These are phyloP conservation scores for Melanostigma gelatinosum DNA, from an alignment of 2,113 vertebrate genomes.

Conservation along the genomic window DNA sequence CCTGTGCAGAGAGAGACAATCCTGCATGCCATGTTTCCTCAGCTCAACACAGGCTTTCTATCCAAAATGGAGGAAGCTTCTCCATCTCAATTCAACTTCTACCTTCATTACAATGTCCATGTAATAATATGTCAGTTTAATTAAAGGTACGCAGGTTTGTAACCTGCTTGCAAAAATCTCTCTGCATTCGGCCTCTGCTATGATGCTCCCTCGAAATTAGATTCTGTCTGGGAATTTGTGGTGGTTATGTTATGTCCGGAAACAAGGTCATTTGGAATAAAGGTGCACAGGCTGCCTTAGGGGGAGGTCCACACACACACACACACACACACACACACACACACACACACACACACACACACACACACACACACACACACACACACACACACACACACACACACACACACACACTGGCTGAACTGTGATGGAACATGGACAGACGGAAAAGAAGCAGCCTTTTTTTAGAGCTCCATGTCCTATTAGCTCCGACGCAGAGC, in stretches of 20 bases:
- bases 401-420: slow-evolving; percentile 34
- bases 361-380: slow-evolving; percentile 36
- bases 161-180: slow-evolving; percentile 35
- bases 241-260: slow-evolving; percentile 78
- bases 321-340: slow-evolving; percentile 22
- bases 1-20: slow-evolving; percentile 36
- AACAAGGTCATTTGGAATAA: slow-evolving; percentile 85
- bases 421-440: slow-evolving; percentile 64
- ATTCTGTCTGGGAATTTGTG: slow-evolving; percentile 74
- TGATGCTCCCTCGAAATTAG: slow-evolving; percentile 70
- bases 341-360: slow-evolving; percentile 15
- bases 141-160: slow-evolving; percentile 46
- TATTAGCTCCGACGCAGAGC: slow-evolving; percentile 70
- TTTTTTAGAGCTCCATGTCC: slow-evolving; percentile 77
- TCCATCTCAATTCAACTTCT: slow-evolving; percentile 61
- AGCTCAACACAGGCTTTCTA: slow-evolving; percentile 51
- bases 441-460: slow-evolving; percentile 44
- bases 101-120: slow-evolving; percentile 26
- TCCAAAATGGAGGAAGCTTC: slow-evolving; percentile 73
- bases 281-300: slow-evolving; percentile 80
- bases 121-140: slow-evolving; percentile 57
- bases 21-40: slow-evolving; percentile 51
- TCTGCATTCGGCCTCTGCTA: slow-evolving; percentile 41
- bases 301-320: slow-evolving; percentile 55
- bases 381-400: slow-evolving; percentile 28